Evolutionary conservation across 2,797 vertebrate species (phyloP).

Genomic region (Periophthalmus magnuspinnatus): DNA sequence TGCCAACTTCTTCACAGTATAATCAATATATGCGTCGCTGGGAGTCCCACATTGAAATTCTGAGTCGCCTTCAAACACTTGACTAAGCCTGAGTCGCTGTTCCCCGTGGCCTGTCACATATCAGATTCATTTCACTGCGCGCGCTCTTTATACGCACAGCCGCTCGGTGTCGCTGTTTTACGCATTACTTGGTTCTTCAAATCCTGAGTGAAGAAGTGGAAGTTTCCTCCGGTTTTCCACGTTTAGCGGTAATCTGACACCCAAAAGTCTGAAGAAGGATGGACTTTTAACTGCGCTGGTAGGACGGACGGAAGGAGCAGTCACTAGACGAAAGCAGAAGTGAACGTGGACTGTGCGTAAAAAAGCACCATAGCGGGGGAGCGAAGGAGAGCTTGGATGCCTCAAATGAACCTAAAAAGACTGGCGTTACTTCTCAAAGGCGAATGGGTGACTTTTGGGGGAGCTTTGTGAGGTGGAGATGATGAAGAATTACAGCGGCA

Average conservation of each 20-base stretch:
- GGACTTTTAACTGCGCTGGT: slow-evolving; percentile 68
- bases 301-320: slow-evolving; percentile 65
- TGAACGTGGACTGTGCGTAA: slow-evolving; percentile 41
- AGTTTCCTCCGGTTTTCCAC: slow-evolving; percentile 69
- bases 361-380: slow-evolving; percentile 40
- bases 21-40: neutral
- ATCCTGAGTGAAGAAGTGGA: slow-evolving; percentile 59
- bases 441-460: slow-evolving; percentile 88
- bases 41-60: slow-evolving; percentile 7
- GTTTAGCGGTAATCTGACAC: slow-evolving; percentile 79
- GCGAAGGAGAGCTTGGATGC: slow-evolving; percentile 27
- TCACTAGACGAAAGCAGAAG: slow-evolving; percentile 43
- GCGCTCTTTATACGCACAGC: neutral
- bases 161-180: slow-evolving; percentile 68
- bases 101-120: neutral
- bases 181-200: slow-evolving; percentile 10
- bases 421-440: slow-evolving; percentile 71
- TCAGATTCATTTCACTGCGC: neutral
- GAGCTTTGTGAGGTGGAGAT: slow-evolving; percentile 84
- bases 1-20: neutral
- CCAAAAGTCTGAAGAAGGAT: slow-evolving; percentile 68
- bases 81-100: neutral
- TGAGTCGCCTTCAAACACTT: neutral
- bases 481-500: slow-evolving; percentile 88
- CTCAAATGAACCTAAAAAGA: slow-evolving; percentile 64